Evolutionary conservation across 2,113 vertebrate species (phyloP), one percentile per base, ranked within the genome.

Genomic region (Motacilla alba): DNA sequence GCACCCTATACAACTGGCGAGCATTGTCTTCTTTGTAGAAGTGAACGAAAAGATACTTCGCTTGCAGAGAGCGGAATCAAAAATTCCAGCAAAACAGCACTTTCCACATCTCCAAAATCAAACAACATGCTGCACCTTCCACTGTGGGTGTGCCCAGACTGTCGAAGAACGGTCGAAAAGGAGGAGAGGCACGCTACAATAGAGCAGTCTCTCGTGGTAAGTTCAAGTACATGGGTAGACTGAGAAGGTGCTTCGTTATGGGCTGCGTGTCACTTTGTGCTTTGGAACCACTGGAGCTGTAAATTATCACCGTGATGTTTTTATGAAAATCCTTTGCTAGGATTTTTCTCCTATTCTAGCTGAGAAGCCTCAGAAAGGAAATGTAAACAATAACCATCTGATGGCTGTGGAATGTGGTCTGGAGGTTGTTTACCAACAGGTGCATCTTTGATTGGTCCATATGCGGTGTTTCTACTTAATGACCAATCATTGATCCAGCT

Each of bases 81-180:
- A 39, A 98, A 98, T 73, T 98, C 98, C 33, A 98, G 98, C 86
- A 98, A 98, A 94, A 93, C 97, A 73, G 97, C 98, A 78, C 98
- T 99, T 97, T 98, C 98, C 59, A 94, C 97, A 86, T 98, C 98
- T 76, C 96, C 98, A 90, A 99, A 99, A 98, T 94, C 98, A 75
- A 97, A 98, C 96, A 98, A 97, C 44, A 97, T 98, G 97, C 98
- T 99, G 93, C 99, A 99, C 97, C 98, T 99, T 94, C 99, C 99
- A 19, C 97, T 99, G 69, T 99, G 99, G 98, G 99, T 99, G 79
- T 99, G 99, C 94, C 98, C 99, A 1, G 99, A 99, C 98, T 99
- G 99, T 97, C 98, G 99, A 68, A 98, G 98, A 92, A 99, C 99
- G 1, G 99, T 99, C 22, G 99, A 99, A 97, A 99, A 99, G 95